These are phyloP conservation scores for Cydia splendana DNA, from an alignment of 1,140 invertebrate species.

Conservation along the genomic window DNA sequence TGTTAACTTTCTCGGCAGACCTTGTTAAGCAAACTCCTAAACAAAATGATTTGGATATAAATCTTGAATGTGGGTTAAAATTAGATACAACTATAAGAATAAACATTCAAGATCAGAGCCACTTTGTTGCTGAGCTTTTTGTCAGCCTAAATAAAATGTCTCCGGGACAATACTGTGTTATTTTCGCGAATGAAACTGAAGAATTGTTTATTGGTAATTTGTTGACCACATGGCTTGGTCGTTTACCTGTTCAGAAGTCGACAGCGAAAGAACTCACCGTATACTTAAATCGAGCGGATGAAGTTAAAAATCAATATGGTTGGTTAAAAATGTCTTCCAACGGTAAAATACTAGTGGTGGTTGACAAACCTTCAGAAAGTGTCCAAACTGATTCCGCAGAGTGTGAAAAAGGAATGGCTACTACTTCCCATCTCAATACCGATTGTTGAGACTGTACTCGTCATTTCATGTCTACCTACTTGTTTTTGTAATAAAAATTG, in stretches of 20 bases:
- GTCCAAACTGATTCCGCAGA: not conserved
- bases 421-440: constrained; percentile 44
- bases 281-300: constrained; percentile 40
- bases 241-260: constrained; percentile 47
- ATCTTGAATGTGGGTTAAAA: constrained; percentile 48
- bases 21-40: constrained; percentile 13
- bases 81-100: constrained; percentile 46
- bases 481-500: constrained; percentile 46
- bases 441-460: constrained; percentile 27
- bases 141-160: constrained; percentile 45
- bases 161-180: constrained; percentile 48
- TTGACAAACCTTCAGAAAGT: not conserved
- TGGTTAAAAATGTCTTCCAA: constrained; percentile 47
- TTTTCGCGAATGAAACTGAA: constrained; percentile 54
- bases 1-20: constrained; percentile 35
- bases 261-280: constrained; percentile 50
- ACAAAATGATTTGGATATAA: constrained; percentile 31
- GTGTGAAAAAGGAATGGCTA: constrained; percentile 43
- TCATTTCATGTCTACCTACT: constrained; percentile 44
- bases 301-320: constrained; percentile 39
- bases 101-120: constrained; percentile 40
- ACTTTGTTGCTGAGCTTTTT: constrained; percentile 38
- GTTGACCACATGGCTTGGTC: constrained; percentile 40
- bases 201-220: constrained; percentile 51
- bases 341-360: not conserved